Evolutionary conservation across 2,797 vertebrate genomes (phyloP).

Genomic region (Denticeps clupeoides): DNA sequence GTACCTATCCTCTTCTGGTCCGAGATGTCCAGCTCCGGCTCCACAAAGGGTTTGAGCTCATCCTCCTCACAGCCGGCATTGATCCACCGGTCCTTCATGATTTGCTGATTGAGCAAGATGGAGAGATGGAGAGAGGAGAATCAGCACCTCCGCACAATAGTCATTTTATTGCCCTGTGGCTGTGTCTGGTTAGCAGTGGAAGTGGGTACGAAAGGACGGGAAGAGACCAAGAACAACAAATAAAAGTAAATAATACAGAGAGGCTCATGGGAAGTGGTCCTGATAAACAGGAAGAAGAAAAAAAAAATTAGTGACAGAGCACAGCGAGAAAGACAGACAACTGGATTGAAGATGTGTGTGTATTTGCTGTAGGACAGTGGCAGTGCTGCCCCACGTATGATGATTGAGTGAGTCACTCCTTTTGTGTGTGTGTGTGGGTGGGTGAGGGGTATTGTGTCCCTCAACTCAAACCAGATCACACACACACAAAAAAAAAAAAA

Average conservation of each 20-base stretch:
- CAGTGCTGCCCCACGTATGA: background rate
- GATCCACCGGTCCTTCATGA: conserved; percentile 93
- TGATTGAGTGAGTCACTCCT: conserved; percentile 1
- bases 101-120: conserved; percentile 61
- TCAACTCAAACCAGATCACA: no score
- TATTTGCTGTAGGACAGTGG: background rate
- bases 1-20: conserved; percentile 86
- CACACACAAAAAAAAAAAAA: no score
- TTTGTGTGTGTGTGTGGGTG: background rate
- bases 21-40: conserved; percentile 78
- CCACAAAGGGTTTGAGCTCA: conserved; percentile 77
- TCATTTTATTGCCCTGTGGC: no score
- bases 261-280: background rate
- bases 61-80: conserved; percentile 80
- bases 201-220: no score
- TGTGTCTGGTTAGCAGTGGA: no score
- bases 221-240: no score
- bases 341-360: background rate
- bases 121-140: background rate
- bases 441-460: no score
- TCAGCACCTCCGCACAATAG: background rate
- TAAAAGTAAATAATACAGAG: no score
- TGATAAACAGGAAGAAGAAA: background rate
- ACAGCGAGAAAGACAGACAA: no score
- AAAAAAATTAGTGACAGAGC: no score